These are phyloP conservation scores for Stenodema calcarata DNA, from an alignment of 2,888 invertebrate species.

Conservation along the genomic window DNA sequence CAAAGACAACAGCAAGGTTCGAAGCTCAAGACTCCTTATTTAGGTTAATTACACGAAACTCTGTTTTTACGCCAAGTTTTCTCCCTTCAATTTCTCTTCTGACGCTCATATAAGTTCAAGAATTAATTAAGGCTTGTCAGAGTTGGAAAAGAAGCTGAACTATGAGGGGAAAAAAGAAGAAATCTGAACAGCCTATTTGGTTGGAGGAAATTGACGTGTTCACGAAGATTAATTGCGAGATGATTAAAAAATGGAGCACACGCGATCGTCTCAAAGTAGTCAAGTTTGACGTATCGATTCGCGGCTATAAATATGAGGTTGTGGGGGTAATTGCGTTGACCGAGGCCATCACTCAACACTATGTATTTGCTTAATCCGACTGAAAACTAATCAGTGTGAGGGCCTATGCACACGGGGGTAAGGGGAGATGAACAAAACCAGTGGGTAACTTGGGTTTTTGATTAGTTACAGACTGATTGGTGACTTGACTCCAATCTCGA, in stretches of 20 bases:
- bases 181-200: background rate
- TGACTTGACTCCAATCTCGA: too few relatives aligned
- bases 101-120: slow-evolving; percentile 34
- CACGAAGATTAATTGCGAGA: background rate
- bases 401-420: too few relatives aligned
- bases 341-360: too few relatives aligned
- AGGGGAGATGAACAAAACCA: too few relatives aligned
- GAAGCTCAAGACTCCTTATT: background rate
- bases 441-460: too few relatives aligned
- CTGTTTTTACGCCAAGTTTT: background rate
- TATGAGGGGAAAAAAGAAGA: background rate
- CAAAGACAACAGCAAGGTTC: background rate
- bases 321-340: too few relatives aligned
- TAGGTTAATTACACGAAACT: background rate
- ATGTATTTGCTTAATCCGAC: too few relatives aligned
- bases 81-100: background rate
- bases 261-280: background rate
- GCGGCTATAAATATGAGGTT: too few relatives aligned
- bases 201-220: background rate
- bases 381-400: too few relatives aligned
- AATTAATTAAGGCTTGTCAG: slow-evolving; percentile 39
- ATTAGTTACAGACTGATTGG: too few relatives aligned
- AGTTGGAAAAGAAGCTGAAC: background rate
- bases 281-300: background rate
- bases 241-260: background rate